Base-by-base conservation (phyloP, 1,140 invertebrate species). In the Rhyacophila brunnea region DNA sequence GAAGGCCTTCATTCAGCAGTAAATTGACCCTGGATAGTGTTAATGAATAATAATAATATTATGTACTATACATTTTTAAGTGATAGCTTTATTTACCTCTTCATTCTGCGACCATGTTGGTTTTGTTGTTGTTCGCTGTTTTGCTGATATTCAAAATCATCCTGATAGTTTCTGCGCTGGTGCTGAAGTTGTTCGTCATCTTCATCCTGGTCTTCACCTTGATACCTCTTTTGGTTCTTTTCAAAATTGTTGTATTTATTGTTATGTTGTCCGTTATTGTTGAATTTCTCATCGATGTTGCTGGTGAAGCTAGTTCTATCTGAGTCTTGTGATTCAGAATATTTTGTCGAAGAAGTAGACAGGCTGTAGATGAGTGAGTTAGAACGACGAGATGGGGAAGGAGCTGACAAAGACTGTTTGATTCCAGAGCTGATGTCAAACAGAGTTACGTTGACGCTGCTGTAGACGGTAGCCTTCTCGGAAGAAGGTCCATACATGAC, bases 401-500 rank as follows among this genome's bases (percentile, higher is more conserved):
- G 4, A 19, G 5, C 0, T 36, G 20, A 11, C 67, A 32, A 19
- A 45, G 45, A 0, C 52, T 56, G 0, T 44, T 60, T 0, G 62
- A 45, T 6, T 14, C 20, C 32, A 15, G 70, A 58, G n/a, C 72
- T 68, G 19, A 78, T 60, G 28, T 71, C 59, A 2, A 58, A 47
- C 42, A 88, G 71, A 36, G 78, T 81, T 18, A 86, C 52, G 57
- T 81, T 83, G 17, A 87, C 72, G 43, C 73, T 74, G 68, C 82
- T 85, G 15, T 77, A 68, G n/a, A 88, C 82, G 64, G 82, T 78
- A 36, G 82, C 84, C 47, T 82, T 78, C 49, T 83, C 72, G 3
- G 75, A 62, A 5, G 78, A 74, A 2, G 48, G 13, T 10, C 28
- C 46, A 38, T 74, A 70, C 10, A 84, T 43, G 38, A 71, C 72